A percentile compares a stretch with the other conserved stretches of the same genome.
phyloP scores from a whole-genome alignment of 1,140 invertebrate genomes.

The Bombus sibiricus region DNA sequence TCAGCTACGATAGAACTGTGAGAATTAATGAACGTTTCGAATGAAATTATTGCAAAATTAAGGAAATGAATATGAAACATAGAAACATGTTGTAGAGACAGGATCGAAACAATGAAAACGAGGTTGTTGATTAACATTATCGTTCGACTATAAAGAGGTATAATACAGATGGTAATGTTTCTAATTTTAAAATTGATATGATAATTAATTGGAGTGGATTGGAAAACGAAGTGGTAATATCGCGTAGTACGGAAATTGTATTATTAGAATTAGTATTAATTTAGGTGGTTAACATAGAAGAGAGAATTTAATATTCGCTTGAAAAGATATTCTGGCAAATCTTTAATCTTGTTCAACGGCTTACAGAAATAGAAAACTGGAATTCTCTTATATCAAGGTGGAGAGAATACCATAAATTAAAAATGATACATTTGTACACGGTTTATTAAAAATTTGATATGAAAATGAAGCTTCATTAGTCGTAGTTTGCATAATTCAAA shows the following conservation, averaged over 20 bases:
- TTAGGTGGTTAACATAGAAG: too few species aligned
- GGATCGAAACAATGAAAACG: neutral
- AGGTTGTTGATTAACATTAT: neutral
- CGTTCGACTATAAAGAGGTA: neutral
- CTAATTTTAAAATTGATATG: neutral
- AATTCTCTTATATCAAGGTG: neutral
- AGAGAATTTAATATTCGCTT: too few species aligned
- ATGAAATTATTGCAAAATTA: neutral
- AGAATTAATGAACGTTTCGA: neutral
- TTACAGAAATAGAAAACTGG: neutral
- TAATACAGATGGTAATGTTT: neutral
- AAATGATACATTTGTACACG: too few species aligned
- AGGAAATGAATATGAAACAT: neutral
- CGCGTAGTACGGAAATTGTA: too few species aligned
- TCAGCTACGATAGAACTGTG: neutral
- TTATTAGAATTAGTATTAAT: too few species aligned
- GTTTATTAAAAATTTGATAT: neutral
- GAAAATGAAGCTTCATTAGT: neutral
- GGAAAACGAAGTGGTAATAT: too few species aligned
- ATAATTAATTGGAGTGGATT: too few species aligned
- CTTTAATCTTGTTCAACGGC: too few species aligned
- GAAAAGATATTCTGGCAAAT: too few species aligned
- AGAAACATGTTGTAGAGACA: neutral
- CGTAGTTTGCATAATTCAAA: neutral
- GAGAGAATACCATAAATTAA: too few species aligned